Evolutionary conservation across 1,140 invertebrate genomes (phyloP), one percentile per base, ranked within the genome.

Genomic region (Sitodiplosis mosellana): DNA sequence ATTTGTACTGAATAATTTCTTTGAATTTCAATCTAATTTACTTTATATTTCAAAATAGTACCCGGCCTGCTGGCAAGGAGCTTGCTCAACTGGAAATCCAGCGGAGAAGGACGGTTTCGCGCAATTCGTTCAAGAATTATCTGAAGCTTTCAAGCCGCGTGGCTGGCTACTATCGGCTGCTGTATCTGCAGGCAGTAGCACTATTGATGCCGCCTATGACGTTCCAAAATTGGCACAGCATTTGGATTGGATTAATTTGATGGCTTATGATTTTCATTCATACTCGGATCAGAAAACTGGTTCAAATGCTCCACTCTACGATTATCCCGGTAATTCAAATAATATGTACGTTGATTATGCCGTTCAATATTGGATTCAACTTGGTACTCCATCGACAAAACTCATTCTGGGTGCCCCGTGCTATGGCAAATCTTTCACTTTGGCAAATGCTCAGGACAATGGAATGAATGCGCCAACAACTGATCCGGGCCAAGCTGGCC

Each of bases 241-340:
- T 57, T 67, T 91, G n/a, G 87, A 92, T 59, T 91, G 87, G 83
- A 75, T 79, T 21, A 80, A 81, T n/a, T 80, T 92, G 0, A 90
- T 90, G 87, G 80, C 83, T 0, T 91, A 90, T 52, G 86, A 90
- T 56, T 90, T 77, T 61, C 86, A 90, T 52, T 87, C 87, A 0
- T 83, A 87, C 53, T 91, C 87, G 87, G 87, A 90, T 53, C 87
- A 85, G 55, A 80, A 81, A 60, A 90, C 87, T 33, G 87, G 88
- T 1, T 87, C 91, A 55, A 78, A 88, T 2, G 82, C 86, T 1
- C 87, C 87, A 0, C 61, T 90, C 21, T 88, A 80, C 53, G 75
- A 82, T 53, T 81, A 87, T 55, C 76, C 85, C 45, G 83, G 86
- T 57, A 78, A 80, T 47, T 80, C 84, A 36, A 72, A 75, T 8